Conservation (phyloP, 1,140 invertebrate species). For the Eufriesea mexicana region DNA sequence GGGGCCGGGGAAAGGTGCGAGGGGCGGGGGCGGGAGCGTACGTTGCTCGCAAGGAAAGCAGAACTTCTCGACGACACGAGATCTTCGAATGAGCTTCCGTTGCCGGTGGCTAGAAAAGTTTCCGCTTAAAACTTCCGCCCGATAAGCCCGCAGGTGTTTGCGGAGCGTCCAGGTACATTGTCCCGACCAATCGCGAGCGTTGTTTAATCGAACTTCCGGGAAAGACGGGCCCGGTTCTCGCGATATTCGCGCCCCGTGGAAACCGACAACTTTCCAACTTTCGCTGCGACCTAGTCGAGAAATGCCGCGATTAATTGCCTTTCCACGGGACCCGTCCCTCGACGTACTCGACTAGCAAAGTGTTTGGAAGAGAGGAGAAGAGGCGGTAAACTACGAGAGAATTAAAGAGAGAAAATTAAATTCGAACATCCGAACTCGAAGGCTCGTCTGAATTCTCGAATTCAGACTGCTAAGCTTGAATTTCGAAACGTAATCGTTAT, state of each 20-base stretch:
- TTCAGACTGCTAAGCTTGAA: no score
- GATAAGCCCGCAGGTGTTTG: constrained; percentile 20
- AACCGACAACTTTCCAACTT: background rate
- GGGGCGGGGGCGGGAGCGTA: background rate
- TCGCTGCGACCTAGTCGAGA: no score
- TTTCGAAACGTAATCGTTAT: no score
- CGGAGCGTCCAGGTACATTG: constrained; percentile 11
- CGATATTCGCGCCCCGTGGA: background rate
- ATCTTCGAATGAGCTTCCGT: constrained; percentile 13
- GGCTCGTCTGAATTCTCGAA: no score
- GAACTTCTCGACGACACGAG: constrained; percentile 39
- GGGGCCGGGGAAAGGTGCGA: background rate
- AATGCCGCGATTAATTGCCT: background rate
- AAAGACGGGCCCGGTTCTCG: background rate
- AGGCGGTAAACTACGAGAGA: background rate
- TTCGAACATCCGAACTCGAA: background rate
- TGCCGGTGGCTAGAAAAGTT: background rate
- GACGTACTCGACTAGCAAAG: background rate
- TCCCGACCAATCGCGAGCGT: constrained; percentile 5
- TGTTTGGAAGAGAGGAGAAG: background rate
- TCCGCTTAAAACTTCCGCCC: constrained; percentile 1
- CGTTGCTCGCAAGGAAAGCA: constrained; percentile 1
- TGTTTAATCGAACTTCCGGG: constrained; percentile 15
- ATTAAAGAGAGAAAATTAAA: background rate
- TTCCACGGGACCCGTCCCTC: background rate